Evolutionary conservation across 1,140 invertebrate species (phyloP), one percentile per base, ranked within the genome.

Genomic region (Cyclargus thomasi): DNA sequence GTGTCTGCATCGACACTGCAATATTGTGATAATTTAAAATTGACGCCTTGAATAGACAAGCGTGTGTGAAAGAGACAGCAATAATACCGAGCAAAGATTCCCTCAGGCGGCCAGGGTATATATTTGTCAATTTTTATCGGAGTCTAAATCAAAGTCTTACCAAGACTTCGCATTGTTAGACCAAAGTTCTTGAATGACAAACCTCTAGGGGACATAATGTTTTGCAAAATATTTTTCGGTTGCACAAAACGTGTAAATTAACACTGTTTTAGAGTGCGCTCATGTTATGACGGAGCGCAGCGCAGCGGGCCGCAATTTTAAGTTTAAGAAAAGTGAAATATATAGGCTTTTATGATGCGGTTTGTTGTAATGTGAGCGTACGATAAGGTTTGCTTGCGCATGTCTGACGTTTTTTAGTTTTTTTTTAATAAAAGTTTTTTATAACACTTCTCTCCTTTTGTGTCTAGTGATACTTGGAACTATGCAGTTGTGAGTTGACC

Each of bases 361-460:
- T 29, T 29, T 8, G 29, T 29, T 8, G 8, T 8, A 6, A 29
- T 29, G 29, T 29, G 29, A 4, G 29, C 29, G 29, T 29, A 3
- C 29, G 77, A 74, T 77, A 80, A 69, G 80, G 79, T 70, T 59
- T 18, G 55, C 55, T 59, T 59, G 55, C 73, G 81, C 81, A 80
- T 79, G 77, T 73, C 79, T 75, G 82, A 74, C 77, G 65, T 79
- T 76, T 81, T 83, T 84, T 83, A 81, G 79, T 73, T 47, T 70
- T 86, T 82, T 88, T 89, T 86, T 79, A 88, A 89, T 87, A 87
- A 89, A 89, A n/a, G 10, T 83, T 81, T 89, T 89, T 85, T 82
- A 87, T 82, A 87, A 89, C 80, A 84, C 79, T 80, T 82, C 74
- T 68, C 70, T 71, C 72, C 72, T 80, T 82, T 70, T 65, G 18